Evolutionary conservation across 2,888 invertebrate species (phyloP).

Genomic region (Oligia latruncula): DNA sequence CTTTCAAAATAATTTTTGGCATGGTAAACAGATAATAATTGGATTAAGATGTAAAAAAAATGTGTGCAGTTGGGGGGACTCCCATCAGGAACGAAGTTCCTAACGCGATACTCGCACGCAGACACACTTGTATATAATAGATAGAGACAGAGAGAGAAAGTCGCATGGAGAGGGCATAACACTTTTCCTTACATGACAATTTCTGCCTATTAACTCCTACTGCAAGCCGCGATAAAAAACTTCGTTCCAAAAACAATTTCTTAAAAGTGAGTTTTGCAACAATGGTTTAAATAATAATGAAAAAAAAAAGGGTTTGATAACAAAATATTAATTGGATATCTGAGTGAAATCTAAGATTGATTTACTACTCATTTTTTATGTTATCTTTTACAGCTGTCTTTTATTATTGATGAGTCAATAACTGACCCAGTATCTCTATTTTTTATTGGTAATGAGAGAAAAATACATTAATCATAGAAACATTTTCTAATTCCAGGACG

Average conservation of each 20-base stretch:
- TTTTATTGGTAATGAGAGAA: background rate
- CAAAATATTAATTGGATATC: background rate
- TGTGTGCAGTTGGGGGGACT: background rate
- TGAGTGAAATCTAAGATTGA: background rate
- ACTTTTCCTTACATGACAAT: background rate
- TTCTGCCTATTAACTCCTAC: background rate
- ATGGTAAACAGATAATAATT: background rate
- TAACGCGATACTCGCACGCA: background rate
- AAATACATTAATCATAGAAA: background rate
- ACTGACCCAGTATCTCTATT: background rate
- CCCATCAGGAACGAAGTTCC: background rate
- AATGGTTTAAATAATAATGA: background rate
- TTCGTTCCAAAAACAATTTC: background rate
- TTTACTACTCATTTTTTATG: background rate
- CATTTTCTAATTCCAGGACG: slow-evolving; percentile 76
- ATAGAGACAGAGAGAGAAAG: background rate
- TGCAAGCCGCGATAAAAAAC: background rate
- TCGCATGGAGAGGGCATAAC: background rate
- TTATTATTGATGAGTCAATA: background rate
- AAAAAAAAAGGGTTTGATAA: background rate
- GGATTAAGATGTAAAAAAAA: background rate
- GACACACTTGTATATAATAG: background rate
- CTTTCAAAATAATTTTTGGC: background rate
- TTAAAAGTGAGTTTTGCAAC: background rate
- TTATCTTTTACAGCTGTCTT: background rate